Conservation (phyloP, 2,113 vertebrate species). For the Pteropus alecto region DNA sequence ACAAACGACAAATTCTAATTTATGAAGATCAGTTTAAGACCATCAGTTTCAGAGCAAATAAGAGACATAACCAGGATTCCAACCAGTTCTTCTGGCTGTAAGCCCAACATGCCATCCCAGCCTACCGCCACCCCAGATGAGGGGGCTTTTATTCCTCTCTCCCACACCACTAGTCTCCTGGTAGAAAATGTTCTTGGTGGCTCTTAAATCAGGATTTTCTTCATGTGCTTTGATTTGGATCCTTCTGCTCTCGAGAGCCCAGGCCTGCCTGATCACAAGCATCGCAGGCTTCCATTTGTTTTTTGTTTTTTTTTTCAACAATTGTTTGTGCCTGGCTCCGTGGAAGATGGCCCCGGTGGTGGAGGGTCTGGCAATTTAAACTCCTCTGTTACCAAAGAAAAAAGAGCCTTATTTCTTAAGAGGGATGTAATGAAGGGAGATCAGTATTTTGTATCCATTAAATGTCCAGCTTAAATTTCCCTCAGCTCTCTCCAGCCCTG, state of each 20-base stretch:
- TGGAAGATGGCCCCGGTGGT: background rate
- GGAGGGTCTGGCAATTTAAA: background rate
- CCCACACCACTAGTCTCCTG: background rate
- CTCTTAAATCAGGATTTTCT: background rate
- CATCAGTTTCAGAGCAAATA: background rate
- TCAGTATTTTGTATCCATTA: background rate
- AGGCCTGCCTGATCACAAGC: background rate
- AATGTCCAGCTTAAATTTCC: background rate
- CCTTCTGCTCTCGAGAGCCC: background rate
- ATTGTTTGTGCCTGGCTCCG: background rate
- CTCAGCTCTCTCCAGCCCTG: background rate
- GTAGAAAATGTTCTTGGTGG: background rate
- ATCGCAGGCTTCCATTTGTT: background rate
- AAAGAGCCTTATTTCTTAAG: background rate
- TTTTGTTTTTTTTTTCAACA: background rate
- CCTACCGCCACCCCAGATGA: background rate
- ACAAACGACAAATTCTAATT: background rate
- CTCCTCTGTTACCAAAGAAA: background rate
- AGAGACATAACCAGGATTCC: background rate
- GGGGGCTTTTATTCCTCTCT: background rate
- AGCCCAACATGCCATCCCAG: fast-evolving
- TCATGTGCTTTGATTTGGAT: background rate
- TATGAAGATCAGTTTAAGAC: background rate
- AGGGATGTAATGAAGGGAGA: background rate
- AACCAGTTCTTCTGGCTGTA: background rate